Conservation (phyloP, 2,797 vertebrate genomes). For the Apodemus agrarius region DNA sequence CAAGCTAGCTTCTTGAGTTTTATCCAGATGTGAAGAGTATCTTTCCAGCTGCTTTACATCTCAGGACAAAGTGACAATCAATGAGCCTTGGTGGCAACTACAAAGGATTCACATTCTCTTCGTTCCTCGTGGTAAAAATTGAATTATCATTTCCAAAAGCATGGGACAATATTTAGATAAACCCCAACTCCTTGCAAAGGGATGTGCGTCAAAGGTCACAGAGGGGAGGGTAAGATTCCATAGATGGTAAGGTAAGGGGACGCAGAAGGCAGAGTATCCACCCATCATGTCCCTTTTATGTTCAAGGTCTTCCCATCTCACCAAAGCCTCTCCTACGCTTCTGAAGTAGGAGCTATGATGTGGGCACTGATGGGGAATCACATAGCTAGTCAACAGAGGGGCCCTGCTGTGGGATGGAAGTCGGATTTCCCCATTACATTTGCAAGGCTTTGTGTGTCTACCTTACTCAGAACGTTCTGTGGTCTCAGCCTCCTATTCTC, state of each 20-base stretch:
- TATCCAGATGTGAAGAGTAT: not conserved
- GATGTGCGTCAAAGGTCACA: constrained; percentile 26
- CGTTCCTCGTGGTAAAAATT: constrained; percentile 26
- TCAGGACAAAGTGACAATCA: not conserved
- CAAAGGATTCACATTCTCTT: not conserved
- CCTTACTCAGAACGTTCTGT: not conserved
- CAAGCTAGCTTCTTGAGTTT: not conserved
- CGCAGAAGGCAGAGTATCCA: not conserved
- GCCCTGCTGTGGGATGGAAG: not conserved
- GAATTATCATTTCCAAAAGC: constrained; percentile 26
- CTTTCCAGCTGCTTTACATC: not conserved
- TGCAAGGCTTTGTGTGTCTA: not conserved
- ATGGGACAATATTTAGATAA: constrained; percentile 49
- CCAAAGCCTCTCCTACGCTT: not conserved
- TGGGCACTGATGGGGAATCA: not conserved
- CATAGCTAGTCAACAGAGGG: not conserved
- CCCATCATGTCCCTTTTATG: not conserved
- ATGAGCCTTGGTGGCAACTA: not conserved
- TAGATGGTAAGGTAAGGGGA: not conserved
- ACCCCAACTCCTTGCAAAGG: not conserved
- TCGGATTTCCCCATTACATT: not conserved
- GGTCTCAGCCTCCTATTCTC: not conserved
- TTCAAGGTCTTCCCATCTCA: not conserved
- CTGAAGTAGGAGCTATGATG: not conserved
- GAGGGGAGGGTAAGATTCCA: not conserved